phyloP scores from a whole-genome alignment of 2,888 invertebrate genomes.

The Drosophila anomelani region DNA sequence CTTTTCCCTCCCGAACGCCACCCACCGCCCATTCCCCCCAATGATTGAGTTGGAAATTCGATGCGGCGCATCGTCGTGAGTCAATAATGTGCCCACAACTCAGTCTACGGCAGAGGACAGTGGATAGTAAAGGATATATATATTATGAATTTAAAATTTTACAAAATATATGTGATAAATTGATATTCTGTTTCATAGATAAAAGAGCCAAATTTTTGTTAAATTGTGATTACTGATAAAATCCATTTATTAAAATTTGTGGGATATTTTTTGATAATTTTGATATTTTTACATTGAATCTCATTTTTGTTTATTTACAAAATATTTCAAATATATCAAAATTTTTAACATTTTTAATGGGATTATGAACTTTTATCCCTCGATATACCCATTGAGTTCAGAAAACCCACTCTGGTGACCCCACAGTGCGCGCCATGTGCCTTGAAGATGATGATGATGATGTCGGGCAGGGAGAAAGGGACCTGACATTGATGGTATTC shows the following conservation, averaged over 20 bases:
- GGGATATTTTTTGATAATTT: too few species aligned
- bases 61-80: slow-evolving; percentile 56
- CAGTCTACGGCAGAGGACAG: background rate
- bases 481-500: slow-evolving; percentile 30
- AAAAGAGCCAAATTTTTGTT: background rate
- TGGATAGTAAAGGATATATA: background rate
- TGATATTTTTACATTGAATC: too few species aligned
- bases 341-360: background rate
- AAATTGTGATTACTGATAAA: too few species aligned
- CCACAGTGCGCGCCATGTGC: slow-evolving; percentile 2
- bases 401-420: background rate
- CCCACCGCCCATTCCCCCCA: slow-evolving; percentile 6
- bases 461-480: slow-evolving; percentile 1
- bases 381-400: background rate
- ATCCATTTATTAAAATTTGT: too few species aligned
- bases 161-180: background rate
- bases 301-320: too few species aligned
- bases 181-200: background rate
- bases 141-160: background rate
- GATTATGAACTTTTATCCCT: background rate
- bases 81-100: slow-evolving; percentile 53
- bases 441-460: slow-evolving; percentile 1
- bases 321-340: background rate
- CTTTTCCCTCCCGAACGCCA: background rate
- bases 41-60: slow-evolving; percentile 70